Conservation (phyloP, 2,888 invertebrate species). For the Cactoblastis cactorum region DNA sequence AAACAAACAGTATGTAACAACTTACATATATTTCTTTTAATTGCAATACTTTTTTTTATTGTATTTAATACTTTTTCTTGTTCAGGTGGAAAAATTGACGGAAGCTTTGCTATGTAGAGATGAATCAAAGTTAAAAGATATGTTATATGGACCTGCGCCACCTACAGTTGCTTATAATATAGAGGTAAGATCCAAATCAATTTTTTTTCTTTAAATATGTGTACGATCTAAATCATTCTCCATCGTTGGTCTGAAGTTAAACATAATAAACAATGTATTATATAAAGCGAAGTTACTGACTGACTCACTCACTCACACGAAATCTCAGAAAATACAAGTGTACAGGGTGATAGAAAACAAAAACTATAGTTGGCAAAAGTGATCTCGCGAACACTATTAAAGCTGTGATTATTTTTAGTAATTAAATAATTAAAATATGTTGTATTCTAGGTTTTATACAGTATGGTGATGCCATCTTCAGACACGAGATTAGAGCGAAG, state of each 20-base stretch:
- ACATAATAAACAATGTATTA: too few relatives aligned
- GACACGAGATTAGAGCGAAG: slow-evolving; percentile 87
- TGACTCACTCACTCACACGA: too few relatives aligned
- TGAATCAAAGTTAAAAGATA: slow-evolving; percentile 61
- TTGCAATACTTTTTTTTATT: background rate
- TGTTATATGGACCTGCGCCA: slow-evolving; percentile 69
- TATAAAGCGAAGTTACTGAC: too few relatives aligned
- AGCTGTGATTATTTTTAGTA: too few relatives aligned
- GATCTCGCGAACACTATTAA: too few relatives aligned
- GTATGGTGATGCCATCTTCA: slow-evolving; percentile 93
- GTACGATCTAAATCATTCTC: too few relatives aligned
- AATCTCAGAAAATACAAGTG: too few relatives aligned
- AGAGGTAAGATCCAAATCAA: slow-evolving; percentile 42
- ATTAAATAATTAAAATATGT: too few relatives aligned
- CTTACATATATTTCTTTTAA: background rate
- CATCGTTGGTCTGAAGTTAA: too few relatives aligned
- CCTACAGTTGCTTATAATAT: slow-evolving; percentile 73
- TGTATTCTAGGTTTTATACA: slow-evolving; percentile 84
- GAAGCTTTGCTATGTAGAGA: slow-evolving; percentile 67
- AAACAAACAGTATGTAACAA: slow-evolving; percentile 75
- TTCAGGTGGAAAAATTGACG: slow-evolving; percentile 63
- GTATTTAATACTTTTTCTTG: slow-evolving; percentile 13
- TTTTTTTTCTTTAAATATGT: background rate
- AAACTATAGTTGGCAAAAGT: too few relatives aligned
- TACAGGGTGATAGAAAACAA: too few relatives aligned